Conservation (phyloP, 2,888 invertebrate genomes). For the Brachyptera risi region DNA sequence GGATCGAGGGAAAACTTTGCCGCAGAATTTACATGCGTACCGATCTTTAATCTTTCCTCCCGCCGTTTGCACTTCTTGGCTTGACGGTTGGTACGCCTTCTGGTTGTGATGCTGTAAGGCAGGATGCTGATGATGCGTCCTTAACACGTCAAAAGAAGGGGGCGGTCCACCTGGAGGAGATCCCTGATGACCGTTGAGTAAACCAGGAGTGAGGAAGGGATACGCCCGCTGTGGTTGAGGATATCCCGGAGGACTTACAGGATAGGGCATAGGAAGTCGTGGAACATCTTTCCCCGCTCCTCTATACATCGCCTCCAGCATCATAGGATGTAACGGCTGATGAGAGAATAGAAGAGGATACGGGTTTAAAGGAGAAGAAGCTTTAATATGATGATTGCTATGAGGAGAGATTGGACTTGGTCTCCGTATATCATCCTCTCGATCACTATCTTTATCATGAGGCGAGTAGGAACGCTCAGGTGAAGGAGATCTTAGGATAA, state of each 20-base stretch:
- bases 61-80: constrained; percentile 46
- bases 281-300: constrained; percentile 53
- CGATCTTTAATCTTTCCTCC: constrained; percentile 74
- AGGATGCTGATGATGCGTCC: constrained; percentile 41
- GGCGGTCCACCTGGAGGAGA: constrained; percentile 47
- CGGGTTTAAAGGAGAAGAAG: constrained; percentile 28
- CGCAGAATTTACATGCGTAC: constrained; percentile 97
- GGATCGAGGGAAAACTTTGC: constrained; percentile 94
- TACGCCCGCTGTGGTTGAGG: constrained; percentile 46
- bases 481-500: constrained; percentile 50
- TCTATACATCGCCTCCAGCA: constrained; percentile 66
- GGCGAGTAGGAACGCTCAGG: constrained; percentile 33
- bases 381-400: constrained; percentile 44
- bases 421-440: constrained; percentile 41
- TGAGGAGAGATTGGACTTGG: constrained; percentile 43
- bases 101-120: constrained; percentile 39
- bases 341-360: constrained; percentile 54
- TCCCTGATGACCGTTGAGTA: constrained; percentile 45
- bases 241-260: constrained; percentile 47
- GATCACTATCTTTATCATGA: constrained; percentile 28
- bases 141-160: constrained; percentile 59
- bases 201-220: constrained; percentile 47
- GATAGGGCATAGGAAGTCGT: constrained; percentile 56
- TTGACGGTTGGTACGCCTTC: constrained; percentile 39
- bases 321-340: constrained; percentile 63